Evolutionary conservation across 1,140 invertebrate genomes (phyloP), one percentile per base, ranked within the genome.

Genomic region (Orius insidiosus): DNA sequence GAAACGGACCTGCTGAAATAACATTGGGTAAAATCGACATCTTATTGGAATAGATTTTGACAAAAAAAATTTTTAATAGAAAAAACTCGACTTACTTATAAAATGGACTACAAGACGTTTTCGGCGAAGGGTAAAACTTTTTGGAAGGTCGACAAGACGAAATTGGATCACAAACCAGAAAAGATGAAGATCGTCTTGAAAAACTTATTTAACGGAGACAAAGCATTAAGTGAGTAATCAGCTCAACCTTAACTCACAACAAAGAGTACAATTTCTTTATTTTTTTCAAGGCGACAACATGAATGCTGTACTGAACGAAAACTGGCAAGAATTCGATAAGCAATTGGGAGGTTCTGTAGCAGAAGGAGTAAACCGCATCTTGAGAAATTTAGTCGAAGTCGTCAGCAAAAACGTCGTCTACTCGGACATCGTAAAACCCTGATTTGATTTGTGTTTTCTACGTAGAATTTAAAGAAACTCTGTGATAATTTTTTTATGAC

Each of bases 1-100:
- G 80, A 33, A 66, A 70, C 46, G 80, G 80, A 7, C 60, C 68
- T 32, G 70, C 70, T 0, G 78, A 80, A 52, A 69, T 82, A 5
- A 78, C 75, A 6, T 66, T 79, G 58, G 51, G 74, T 76, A 66
- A 72, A 65, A 10, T 10, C 6, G n/a, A 6, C 6, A 6, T 33
- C 32, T 6, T 33, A 33, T 7, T 7, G n/a, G 6, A 6, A 33
- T 7, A 6, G 32, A 7, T 33, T n/a, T 33, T 33, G n/a, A n/a
- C 32, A 33, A 33, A 33, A 7, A 33, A n/a, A 33, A 6, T 40
- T 15, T 40, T 13, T 40, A 15, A 10, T 40, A 10, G 38, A 10
- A 5, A 18, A 40, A 40, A 40, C 16, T 18, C 15, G 10, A 6
- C 4, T 15, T 3, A 16, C 11, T 3, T 15, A 6, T 18, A 13